These are phyloP conservation scores for Trachythela sp. DNA, from an alignment of 64 coral and sea anemone genomes.

Conservation along the genomic window DNA sequence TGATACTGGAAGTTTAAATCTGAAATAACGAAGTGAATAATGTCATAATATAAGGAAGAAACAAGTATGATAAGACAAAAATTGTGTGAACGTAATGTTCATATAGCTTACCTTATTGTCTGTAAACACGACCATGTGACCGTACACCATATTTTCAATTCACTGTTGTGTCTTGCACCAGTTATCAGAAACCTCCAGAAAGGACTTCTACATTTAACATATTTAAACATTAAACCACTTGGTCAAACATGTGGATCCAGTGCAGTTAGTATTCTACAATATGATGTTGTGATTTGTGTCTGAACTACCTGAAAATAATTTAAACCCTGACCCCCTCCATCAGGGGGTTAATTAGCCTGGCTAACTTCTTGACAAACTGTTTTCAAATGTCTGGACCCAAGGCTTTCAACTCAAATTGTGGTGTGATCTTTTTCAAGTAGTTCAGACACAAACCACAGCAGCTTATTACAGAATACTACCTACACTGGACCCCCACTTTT, in stretches of 20 bases:
- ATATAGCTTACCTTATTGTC: conserved; percentile 53
- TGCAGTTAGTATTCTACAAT: background rate
- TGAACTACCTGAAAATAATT: too few relatives aligned
- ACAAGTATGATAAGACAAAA: background rate
- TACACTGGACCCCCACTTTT: too few relatives aligned
- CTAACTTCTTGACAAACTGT: too few relatives aligned
- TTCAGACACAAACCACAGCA: too few relatives aligned
- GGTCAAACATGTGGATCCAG: background rate
- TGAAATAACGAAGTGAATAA: background rate
- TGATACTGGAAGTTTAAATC: background rate
- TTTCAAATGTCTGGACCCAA: too few relatives aligned
- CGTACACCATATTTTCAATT: conserved; percentile 92
- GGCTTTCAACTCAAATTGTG: too few relatives aligned
- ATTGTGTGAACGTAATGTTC: background rate
- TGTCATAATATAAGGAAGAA: background rate
- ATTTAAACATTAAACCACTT: background rate
- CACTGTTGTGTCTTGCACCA: conserved; percentile 76
- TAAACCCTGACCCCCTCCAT: too few relatives aligned
- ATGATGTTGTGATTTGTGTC: too few relatives aligned
- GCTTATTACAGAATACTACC: too few relatives aligned
- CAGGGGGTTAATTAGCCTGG: too few relatives aligned
- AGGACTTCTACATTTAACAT: conserved; percentile 49
- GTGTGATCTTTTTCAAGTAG: too few relatives aligned
- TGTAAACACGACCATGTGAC: conserved; percentile 88
- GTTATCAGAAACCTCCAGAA: conserved; percentile 98